Percentiles rank a stretch among this genome's conserved stretches.
phyloP scores from a whole-genome alignment of 2,113 vertebrate genomes.

The Peromyscus polionotus region DNA sequence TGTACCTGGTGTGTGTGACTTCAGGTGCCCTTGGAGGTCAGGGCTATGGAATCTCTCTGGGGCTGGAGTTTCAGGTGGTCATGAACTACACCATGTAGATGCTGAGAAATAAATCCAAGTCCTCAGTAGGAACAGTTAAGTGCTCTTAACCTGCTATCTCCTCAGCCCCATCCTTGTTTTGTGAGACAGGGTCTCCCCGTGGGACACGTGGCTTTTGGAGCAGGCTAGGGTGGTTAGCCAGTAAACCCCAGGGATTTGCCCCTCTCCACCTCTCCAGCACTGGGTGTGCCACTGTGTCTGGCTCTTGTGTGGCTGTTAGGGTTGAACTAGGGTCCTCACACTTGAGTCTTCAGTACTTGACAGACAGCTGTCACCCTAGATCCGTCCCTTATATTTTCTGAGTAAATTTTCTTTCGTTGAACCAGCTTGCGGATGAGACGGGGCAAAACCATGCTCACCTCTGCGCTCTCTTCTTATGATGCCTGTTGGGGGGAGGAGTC shows the following conservation, averaged over 20 bases:
- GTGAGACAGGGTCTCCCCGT: neutral
- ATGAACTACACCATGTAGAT: neutral
- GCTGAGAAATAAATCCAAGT: neutral
- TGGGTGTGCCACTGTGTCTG: neutral
- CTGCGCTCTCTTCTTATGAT: neutral
- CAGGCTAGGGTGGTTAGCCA: neutral
- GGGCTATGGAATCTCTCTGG: neutral
- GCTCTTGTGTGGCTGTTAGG: neutral
- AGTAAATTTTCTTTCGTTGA: neutral
- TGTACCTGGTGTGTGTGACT: no score
- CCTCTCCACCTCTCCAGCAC: neutral
- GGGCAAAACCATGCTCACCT: fast-evolving
- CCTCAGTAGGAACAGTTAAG: neutral
- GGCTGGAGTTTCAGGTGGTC: neutral
- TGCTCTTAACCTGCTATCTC: neutral
- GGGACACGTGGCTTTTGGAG: neutral
- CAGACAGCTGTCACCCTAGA: neutral
- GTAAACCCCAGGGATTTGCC: no score
- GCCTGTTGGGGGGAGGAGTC: neutral
- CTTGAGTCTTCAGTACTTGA: neutral
- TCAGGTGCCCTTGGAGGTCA: neutral
- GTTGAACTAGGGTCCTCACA: neutral
- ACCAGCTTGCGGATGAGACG: neutral
- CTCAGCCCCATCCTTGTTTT: neutral
- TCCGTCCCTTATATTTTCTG: neutral